Base-by-base conservation (phyloP, 2,888 invertebrate species). In the Drosophila putrida region DNA sequence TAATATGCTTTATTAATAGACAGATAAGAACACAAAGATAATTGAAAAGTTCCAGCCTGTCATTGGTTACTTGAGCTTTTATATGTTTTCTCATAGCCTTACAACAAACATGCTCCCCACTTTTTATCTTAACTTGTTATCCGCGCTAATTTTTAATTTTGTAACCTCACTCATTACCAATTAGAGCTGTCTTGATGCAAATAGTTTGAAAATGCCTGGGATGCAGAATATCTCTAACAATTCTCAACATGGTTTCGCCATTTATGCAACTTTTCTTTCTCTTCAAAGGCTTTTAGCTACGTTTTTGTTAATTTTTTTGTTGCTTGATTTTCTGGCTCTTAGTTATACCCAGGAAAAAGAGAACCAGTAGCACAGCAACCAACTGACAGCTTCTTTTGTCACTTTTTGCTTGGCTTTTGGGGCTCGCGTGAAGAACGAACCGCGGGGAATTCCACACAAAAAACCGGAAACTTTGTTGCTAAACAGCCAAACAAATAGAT, bases 371-470 rank as follows among this genome's bases (percentile, higher is more conserved):
- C 50, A 59, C 31, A 39, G 47, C 54, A 59, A 58, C 60, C 59
- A 79, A 77, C 81, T 80, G 80, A 83, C 80, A 84, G 78, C 69
- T 73, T 80, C 81, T 84, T 80, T 83, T 83, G 82, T 84, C 84
- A 67, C 78, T 80, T 73, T 77, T 80, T 77, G 62, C 81, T 35
- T 11, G 59, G 39, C 20, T 41, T 43, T 43, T 33, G 36, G 51
- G 74, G n/a, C 31, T 69, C 55, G 64, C 64, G 78, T 58, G 49
- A 55, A 59, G 44, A 49, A 33, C 46, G 61, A 74, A 68, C 80
- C 71, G 53, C 65, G 55, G 71, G 70, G 43, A 67, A 82, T 68
- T 66, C 57, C 63, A 54, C 76, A 78, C 36, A 43, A 78, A 74
- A 62, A 69, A 36, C 64, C 78, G 82, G 78, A 80, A 80, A 80